Evolutionary conservation across 1,140 invertebrate genomes (phyloP).

Genomic region (Drosophila grimshawi): DNA sequence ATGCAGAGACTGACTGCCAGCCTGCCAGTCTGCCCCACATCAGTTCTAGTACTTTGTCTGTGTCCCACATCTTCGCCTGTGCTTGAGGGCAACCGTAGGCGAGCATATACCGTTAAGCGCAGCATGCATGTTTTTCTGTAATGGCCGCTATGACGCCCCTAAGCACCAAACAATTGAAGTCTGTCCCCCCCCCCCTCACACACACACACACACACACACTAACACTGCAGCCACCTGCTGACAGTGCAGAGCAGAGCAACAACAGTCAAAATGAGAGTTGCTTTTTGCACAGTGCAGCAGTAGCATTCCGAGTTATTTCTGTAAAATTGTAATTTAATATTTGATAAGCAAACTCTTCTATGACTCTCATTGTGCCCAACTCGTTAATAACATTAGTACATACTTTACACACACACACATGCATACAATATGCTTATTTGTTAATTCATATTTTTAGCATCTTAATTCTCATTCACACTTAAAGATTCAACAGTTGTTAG

Average conservation of each 20-base stretch:
- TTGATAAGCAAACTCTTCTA: neutral
- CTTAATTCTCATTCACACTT: conserved; percentile 4
- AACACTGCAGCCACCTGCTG: conserved; percentile 40
- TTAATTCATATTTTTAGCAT: neutral
- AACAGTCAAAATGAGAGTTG: neutral
- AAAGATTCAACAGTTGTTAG: neutral
- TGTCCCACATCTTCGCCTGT: conserved; percentile 48
- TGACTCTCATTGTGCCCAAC: neutral
- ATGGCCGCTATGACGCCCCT: conserved; percentile 39
- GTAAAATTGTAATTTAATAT: too few species aligned
- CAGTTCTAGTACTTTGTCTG: conserved; percentile 37
- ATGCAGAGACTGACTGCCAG: conserved; percentile 6
- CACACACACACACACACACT: conserved; percentile 7
- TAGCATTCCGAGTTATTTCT: neutral
- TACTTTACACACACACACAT: neutral
- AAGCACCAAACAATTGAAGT: conserved; percentile 41
- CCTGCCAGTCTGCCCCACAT: conserved; percentile 19
- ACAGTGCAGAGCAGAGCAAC: conserved; percentile 9
- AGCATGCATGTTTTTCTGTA: conserved; percentile 48
- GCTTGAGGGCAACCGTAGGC: conserved; percentile 18
- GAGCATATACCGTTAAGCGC: conserved; percentile 46
- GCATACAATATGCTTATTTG: neutral
- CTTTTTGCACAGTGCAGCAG: conserved; percentile 34
- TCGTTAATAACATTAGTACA: neutral
- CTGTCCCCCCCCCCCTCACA: neutral